Base-by-base conservation (phyloP, 2,797 vertebrate species). In the Sparus aurata region DNA sequence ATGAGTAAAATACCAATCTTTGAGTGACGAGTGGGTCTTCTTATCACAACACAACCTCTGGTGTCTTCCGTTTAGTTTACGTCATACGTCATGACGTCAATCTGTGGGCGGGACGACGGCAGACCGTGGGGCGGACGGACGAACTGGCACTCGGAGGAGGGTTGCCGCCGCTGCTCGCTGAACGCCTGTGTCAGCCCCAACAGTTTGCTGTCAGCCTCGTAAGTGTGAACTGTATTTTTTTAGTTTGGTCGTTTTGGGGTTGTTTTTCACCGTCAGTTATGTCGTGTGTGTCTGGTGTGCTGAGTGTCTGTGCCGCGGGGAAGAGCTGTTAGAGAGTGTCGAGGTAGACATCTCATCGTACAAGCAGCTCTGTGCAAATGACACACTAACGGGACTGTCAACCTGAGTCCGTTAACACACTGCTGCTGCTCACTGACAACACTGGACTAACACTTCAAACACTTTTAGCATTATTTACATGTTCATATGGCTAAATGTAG, bases 371-470 rank as follows among this genome's bases (percentile, higher is more conserved):
- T 52, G 83, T 67, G 59, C 75, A 72, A 43, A 43, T 85, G 82
- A 89, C 86, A 87, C 84, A 87, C 50, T 84, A 86, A 85, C 87
- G 82, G 72, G 77, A 91, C 93, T 85, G 80, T 92, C 92, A 91
- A 86, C 85, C 90, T 80, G 87, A 66, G 82, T 84, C 84, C 70
- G 75, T 75, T 72, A 80, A 76, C 79, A 38, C 75, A 12, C 45
- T 17, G 27, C 73, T 50, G 41, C 58, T 43, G 10, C 52, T 58
- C 65, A 59, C 47, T 58, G 66, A 58, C 62, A 78, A 13, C 75
- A 54, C 80, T 16, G 18, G 69, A 53, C 8, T 43, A 59, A 59
- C 64, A 45, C 72, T 46, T 64, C 2, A 34, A 1, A 17, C 11
- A 10, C 12, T 64, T 71, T 13, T 20, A 43, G 18, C 49, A 30